These are phyloP conservation scores for Aplocera efformata DNA, from an alignment of 2,888 invertebrate species.

Conservation along the genomic window DNA sequence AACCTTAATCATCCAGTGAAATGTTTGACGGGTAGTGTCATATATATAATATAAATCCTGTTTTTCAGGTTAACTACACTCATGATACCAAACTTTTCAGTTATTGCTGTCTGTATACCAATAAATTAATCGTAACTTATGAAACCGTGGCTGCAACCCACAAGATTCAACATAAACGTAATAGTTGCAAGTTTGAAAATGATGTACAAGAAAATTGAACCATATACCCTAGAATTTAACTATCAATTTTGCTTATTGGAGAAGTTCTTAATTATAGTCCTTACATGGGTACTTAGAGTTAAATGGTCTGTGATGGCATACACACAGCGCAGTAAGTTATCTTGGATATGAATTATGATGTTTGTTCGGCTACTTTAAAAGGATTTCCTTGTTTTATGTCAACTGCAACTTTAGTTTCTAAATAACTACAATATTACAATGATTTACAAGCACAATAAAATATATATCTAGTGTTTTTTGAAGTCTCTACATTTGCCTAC, in stretches of 20 bases:
- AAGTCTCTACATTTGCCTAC: too few relatives aligned
- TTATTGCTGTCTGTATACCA: constrained; percentile 25
- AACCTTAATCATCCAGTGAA: too few relatives aligned
- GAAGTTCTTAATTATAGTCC: constrained; percentile 35
- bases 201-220: constrained; percentile 20
- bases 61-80: too few relatives aligned
- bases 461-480: too few relatives aligned
- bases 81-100: not conserved
- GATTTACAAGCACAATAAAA: too few relatives aligned
- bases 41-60: too few relatives aligned
- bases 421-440: too few relatives aligned
- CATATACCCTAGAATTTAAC: constrained; percentile 11
- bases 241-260: constrained; percentile 13
- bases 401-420: too few relatives aligned
- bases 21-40: too few relatives aligned
- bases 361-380: constrained; percentile 11
- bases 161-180: constrained; percentile 29
- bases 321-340: constrained; percentile 29
- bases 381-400: not conserved
- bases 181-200: constrained; percentile 31
- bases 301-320: constrained; percentile 35
- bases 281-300: constrained; percentile 36
- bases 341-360: constrained; percentile 28
- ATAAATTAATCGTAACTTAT: constrained; percentile 47
- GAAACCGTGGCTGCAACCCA: constrained; percentile 36